Percentiles rank a stretch among this genome's conserved stretches.
These are phyloP conservation scores for Zaprionus obscuricornis DNA, from an alignment of 2,888 invertebrate species.

Conservation along the genomic window DNA sequence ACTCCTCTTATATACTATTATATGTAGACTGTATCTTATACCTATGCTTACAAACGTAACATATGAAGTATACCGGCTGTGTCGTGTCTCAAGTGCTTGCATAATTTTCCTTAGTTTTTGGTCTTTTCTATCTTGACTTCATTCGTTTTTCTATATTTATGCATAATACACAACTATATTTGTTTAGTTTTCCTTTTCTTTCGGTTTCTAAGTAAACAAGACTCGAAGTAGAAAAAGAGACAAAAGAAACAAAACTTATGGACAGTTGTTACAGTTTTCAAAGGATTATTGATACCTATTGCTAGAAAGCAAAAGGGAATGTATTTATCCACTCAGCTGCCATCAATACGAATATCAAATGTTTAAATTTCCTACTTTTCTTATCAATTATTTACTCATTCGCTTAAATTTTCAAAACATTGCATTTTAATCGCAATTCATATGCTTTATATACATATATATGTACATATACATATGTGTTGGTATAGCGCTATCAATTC, in stretches of 20 bases:
- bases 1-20: too few relatives aligned
- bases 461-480: slow-evolving; percentile 3
- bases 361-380: slow-evolving; percentile 16
- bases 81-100: slow-evolving; percentile 65
- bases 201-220: slow-evolving; percentile 71
- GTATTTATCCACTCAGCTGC: slow-evolving; percentile 24
- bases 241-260: slow-evolving; percentile 1
- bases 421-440: too few relatives aligned
- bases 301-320: slow-evolving; percentile 27
- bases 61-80: slow-evolving; percentile 31
- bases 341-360: slow-evolving; percentile 30
- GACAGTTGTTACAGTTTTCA: slow-evolving; percentile 62
- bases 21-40: slow-evolving; percentile 30
- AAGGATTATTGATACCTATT: slow-evolving; percentile 38
- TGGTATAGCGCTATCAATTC: background rate
- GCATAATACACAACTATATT: slow-evolving; percentile 39
- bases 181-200: slow-evolving; percentile 27
- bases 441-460: too few relatives aligned
- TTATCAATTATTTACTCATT: background rate
- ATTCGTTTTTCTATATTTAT: slow-evolving; percentile 64
- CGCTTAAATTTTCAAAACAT: slow-evolving; percentile 25
- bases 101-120: slow-evolving; percentile 56
- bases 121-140: slow-evolving; percentile 40
- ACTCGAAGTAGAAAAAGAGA: slow-evolving; percentile 9
- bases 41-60: background rate